Evolutionary conservation across 2,113 vertebrate genomes (phyloP).

Genomic region (Peromyscus californicus): DNA sequence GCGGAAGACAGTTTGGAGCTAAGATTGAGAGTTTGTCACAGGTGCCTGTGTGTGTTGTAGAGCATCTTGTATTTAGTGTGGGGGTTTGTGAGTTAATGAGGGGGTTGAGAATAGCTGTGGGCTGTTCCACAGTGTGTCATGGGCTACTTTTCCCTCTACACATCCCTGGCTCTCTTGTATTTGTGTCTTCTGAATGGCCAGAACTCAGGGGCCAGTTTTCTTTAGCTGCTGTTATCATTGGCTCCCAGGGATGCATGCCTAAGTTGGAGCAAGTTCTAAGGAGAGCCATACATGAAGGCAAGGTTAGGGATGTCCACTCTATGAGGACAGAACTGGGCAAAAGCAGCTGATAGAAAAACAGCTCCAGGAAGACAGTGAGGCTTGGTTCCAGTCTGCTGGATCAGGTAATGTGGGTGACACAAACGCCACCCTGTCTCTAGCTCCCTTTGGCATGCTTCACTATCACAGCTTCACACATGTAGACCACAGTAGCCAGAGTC

Average conservation of each 20-base stretch:
- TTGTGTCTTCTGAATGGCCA: not conserved
- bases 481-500: not conserved
- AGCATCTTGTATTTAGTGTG: not conserved
- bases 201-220: conserved; percentile 38
- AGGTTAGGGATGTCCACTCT: conserved; percentile 53
- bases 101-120: not conserved
- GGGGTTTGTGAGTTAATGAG: not conserved
- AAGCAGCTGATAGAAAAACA: conserved; percentile 58
- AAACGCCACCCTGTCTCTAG: conserved; percentile 4
- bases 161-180: not conserved
- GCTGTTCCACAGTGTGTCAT: not conserved
- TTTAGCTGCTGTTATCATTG: conserved; percentile 52
- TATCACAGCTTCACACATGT: conserved; percentile 28
- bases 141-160: conserved; percentile 36
- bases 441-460: conserved; percentile 49
- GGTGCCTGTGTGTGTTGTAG: not conserved
- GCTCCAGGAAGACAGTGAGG: conserved; percentile 47
- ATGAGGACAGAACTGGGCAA: conserved; percentile 44
- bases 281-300: conserved; percentile 64
- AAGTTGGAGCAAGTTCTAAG: conserved; percentile 57
- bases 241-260: conserved; percentile 35
- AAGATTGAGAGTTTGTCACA: not conserved
- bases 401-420: conserved; percentile 57
- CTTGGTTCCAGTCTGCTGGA: conserved; percentile 28
- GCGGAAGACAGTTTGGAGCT: conserved; percentile 11